These are phyloP conservation scores for Nymphalis polychloros DNA, from an alignment of 2,888 invertebrate species.

Conservation along the genomic window DNA sequence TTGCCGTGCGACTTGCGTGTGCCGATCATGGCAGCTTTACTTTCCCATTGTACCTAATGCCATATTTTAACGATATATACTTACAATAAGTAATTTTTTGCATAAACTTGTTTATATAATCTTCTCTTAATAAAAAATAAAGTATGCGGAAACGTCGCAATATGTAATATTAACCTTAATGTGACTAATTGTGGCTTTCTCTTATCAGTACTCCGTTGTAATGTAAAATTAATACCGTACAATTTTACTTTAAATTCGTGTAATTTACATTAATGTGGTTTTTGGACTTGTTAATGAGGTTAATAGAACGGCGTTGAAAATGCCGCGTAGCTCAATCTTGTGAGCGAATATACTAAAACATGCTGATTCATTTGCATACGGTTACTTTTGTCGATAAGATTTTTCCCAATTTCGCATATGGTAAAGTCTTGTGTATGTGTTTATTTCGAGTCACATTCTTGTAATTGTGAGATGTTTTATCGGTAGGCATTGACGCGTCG, in stretches of 20 bases:
- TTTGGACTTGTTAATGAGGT: slow-evolving; percentile 62
- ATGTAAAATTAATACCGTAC: slow-evolving; percentile 51
- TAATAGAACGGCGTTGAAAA: slow-evolving; percentile 74
- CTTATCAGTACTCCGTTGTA: slow-evolving; percentile 69
- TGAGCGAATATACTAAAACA: slow-evolving; percentile 69
- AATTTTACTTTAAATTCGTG: slow-evolving; percentile 25
- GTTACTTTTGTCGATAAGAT: slow-evolving; percentile 50
- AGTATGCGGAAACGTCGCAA: slow-evolving; percentile 64
- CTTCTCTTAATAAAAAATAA: slow-evolving; percentile 48
- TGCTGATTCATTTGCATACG: slow-evolving; percentile 80
- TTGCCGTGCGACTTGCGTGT: slow-evolving; percentile 79
- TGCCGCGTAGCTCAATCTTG: slow-evolving; percentile 77
- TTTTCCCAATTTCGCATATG: slow-evolving; percentile 36
- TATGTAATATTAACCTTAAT: slow-evolving; percentile 73
- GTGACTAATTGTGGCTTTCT: slow-evolving; percentile 76
- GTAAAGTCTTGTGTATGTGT: slow-evolving; percentile 32
- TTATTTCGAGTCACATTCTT: slow-evolving; percentile 31
- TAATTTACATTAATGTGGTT: slow-evolving; percentile 41
- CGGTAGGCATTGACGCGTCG: slow-evolving; percentile 41
- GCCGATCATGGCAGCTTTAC: slow-evolving; percentile 81
- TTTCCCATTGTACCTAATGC: slow-evolving; percentile 64
- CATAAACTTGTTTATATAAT: slow-evolving; percentile 68
- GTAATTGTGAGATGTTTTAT: slow-evolving; percentile 37
- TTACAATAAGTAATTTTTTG: slow-evolving; percentile 43
- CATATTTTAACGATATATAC: slow-evolving; percentile 45